Evolutionary conservation across 2,113 vertebrate genomes (phyloP).

Genomic region (Cyanoderma ruficeps): DNA sequence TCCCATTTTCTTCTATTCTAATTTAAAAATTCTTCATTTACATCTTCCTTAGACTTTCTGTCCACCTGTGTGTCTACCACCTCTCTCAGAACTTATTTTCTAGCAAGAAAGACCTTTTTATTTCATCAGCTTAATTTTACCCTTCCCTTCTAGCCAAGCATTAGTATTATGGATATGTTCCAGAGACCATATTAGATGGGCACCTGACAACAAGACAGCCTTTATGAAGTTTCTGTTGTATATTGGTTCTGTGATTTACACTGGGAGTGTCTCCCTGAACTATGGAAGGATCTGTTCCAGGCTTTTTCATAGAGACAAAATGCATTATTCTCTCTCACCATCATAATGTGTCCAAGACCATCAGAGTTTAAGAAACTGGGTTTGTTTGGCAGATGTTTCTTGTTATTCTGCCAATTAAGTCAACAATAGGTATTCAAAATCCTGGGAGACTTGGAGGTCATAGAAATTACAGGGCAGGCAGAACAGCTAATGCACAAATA

Average conservation of each 20-base stretch:
- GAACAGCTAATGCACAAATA: constrained; percentile 13
- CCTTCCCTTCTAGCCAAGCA: neutral
- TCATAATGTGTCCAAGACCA: neutral
- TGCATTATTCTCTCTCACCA: neutral
- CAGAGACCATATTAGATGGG: neutral
- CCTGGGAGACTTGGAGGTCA: constrained; percentile 1
- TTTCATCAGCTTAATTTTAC: neutral
- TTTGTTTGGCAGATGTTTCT: constrained; percentile 56
- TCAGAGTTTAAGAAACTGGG: constrained; percentile 22
- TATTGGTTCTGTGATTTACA: neutral
- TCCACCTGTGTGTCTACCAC: neutral
- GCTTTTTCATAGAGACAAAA: neutral
- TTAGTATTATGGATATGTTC: neutral
- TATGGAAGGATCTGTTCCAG: neutral
- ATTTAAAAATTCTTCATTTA: neutral
- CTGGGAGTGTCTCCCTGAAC: neutral
- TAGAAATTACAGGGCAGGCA: constrained; percentile 14
- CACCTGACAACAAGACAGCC: neutral
- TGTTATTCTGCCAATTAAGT: constrained; percentile 46
- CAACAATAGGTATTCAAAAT: constrained; percentile 59
- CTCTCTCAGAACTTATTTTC: neutral
- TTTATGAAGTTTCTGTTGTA: neutral
- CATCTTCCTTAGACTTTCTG: neutral
- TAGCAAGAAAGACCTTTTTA: neutral
- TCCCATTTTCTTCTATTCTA: neutral